Base-by-base conservation (phyloP, 1,140 invertebrate genomes). In the Drosophila ohnishii region DNA sequence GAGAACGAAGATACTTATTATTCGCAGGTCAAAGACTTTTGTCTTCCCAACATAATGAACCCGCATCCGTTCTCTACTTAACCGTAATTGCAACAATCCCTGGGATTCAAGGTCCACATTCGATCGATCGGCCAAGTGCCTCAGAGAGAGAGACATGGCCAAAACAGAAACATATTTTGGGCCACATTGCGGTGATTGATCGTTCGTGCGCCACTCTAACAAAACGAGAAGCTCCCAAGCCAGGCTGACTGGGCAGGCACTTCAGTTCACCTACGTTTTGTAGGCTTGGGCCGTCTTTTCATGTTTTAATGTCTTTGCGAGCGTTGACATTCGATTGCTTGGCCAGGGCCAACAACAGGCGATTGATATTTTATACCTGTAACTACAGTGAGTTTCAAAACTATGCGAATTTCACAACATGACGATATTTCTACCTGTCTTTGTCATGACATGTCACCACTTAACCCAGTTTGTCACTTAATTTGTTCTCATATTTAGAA, bases 161-260 rank as follows among this genome's bases (percentile, higher is more conserved):
- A 82, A 69, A 69, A 70, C 65, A 45, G 58, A 69, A 69, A 58
- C 65, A 48, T 39, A 75, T 66, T 82, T 57, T 73, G 67, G 80
- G 59, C 47, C 35, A 75, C 30, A 53, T 61, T 64, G 51, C 19
- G 53, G 45, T 84, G 83, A 86, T 86, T 86, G 83, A 86, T 86
- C 60, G 83, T 69, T 87, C 79, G 75, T 82, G 75, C 70, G 78
- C 62, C 75, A 62, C 65, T 77, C 30, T 47, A 77, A 66, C 66
- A 62, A 58, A 65, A 60, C 32, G 48, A 61, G 55, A 53, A 48
- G 67, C 66, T 50, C 10, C 67, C 48, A 28, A 65, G 57, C 69
- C 40, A 58, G 40, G 50, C 37, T 32, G 10, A 25, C 16, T 11
- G 16, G 35, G 19, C 30, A 40, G 42, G 42, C 35, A 47, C 67